Conservation (phyloP, 2,113 vertebrate species). For the Melanostigma gelatinosum region DNA sequence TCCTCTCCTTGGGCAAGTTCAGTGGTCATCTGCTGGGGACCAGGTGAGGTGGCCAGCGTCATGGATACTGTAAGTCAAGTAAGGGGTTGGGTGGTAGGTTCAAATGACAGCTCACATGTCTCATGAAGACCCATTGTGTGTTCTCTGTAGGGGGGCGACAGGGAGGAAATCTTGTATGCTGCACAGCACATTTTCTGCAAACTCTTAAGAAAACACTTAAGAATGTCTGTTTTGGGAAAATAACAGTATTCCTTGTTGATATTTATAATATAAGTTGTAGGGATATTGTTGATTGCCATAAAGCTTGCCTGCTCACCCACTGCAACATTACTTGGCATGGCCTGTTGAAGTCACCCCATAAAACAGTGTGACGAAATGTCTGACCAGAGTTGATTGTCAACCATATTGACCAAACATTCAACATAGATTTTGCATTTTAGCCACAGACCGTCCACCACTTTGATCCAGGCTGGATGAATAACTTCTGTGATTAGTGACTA, state of each 20-base stretch:
- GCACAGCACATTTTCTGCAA: neutral
- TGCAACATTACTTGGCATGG: neutral
- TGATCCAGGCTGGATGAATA: neutral
- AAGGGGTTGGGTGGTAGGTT: constrained; percentile 8
- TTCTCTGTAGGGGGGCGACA: neutral
- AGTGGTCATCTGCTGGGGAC: constrained; percentile 86
- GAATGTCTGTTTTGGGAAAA: neutral
- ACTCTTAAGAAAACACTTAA: neutral
- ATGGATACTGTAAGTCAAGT: neutral
- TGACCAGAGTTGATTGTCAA: neutral
- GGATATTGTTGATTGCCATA: neutral
- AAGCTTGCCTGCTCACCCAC: neutral
- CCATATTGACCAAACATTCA: neutral
- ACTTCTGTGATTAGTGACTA: neutral
- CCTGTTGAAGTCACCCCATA: neutral
- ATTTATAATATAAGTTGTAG: neutral
- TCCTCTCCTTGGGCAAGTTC: constrained; percentile 82
- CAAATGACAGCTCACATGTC: constrained; percentile 27
- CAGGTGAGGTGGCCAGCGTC: constrained; percentile 76
- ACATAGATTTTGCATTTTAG: neutral
- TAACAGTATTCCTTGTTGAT: neutral
- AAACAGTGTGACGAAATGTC: neutral
- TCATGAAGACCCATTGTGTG: neutral
- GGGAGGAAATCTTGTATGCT: neutral
- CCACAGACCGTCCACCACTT: neutral